phyloP scores from a whole-genome alignment of 2,113 vertebrate genomes.

The Pterocles orientalis region DNA sequence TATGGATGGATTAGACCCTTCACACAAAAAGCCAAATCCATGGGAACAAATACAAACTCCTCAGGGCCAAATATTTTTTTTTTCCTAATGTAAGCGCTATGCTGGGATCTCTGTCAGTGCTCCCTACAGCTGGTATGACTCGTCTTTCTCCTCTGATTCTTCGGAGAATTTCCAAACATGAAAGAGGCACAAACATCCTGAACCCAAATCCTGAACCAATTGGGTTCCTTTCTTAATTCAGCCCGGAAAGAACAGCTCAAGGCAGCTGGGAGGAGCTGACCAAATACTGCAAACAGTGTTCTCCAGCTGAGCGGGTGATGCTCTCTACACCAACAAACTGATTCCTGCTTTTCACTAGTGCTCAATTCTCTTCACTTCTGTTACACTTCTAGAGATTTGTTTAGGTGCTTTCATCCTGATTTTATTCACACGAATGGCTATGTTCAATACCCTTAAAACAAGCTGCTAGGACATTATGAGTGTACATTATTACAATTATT shows the following conservation, averaged over 20 bases:
- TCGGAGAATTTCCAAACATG: neutral
- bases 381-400: neutral
- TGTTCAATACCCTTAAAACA: neutral
- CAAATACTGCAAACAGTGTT: neutral
- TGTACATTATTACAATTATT: neutral
- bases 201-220: neutral
- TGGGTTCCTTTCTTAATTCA: neutral
- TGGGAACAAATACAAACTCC: neutral
- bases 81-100: neutral
- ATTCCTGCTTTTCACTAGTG: neutral
- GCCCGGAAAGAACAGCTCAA: neutral
- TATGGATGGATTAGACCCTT: neutral
- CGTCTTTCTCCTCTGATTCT: neutral
- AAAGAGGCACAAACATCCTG: neutral
- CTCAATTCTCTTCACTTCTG: neutral
- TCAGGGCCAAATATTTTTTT: conserved; percentile 12
- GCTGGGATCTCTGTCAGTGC: neutral
- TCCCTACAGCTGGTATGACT: neutral
- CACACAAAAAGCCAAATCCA: neutral
- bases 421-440: neutral
- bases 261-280: conserved; percentile 6
- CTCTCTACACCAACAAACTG: neutral
- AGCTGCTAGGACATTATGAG: neutral
- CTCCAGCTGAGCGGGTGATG: neutral
- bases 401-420: neutral